Percentiles rank a stretch among this genome's conserved stretches.
These are phyloP conservation scores for Tetramorium bicarinatum DNA, from an alignment of 2,888 invertebrate species.

Conservation along the genomic window DNA sequence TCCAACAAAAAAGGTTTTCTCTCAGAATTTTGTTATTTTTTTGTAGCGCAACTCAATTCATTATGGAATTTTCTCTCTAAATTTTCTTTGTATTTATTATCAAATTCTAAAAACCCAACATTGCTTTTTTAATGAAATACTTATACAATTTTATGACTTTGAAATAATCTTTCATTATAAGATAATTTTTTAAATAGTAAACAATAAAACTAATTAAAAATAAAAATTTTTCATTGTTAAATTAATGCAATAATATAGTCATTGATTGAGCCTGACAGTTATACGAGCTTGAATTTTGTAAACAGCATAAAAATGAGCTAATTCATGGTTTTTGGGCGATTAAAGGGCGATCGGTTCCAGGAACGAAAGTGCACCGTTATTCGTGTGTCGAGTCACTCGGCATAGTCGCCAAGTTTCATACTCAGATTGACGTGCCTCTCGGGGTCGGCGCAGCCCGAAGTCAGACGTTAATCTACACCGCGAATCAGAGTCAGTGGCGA, in stretches of 20 bases:
- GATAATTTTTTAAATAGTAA: background rate
- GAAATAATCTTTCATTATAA: constrained; percentile 15
- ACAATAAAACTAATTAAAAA: background rate
- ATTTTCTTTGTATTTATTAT: background rate
- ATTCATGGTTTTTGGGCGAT: background rate
- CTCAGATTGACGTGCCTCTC: constrained; percentile 32
- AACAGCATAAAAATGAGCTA: background rate
- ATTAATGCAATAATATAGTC: background rate
- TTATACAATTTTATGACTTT: background rate
- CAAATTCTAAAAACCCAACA: background rate
- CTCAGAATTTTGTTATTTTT: background rate
- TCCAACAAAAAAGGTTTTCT: background rate
- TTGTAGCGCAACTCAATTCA: background rate
- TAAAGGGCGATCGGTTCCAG: background rate
- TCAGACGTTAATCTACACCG: constrained; percentile 58
- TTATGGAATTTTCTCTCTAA: constrained; percentile 1
- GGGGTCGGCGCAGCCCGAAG: constrained; percentile 15
- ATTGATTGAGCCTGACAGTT: background rate
- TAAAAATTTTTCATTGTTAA: background rate
- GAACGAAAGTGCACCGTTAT: constrained; percentile 21
- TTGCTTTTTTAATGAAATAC: background rate
- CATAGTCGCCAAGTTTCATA: constrained; percentile 27
- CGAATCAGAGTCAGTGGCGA: constrained; percentile 61
- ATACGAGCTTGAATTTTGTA: background rate
- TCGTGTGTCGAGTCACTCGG: constrained; percentile 11